A percentile compares a stretch with the other conserved stretches of the same genome.
Evolutionary conservation across 2,113 vertebrate genomes (phyloP).

Genomic region (Marmota flaviventris): DNA sequence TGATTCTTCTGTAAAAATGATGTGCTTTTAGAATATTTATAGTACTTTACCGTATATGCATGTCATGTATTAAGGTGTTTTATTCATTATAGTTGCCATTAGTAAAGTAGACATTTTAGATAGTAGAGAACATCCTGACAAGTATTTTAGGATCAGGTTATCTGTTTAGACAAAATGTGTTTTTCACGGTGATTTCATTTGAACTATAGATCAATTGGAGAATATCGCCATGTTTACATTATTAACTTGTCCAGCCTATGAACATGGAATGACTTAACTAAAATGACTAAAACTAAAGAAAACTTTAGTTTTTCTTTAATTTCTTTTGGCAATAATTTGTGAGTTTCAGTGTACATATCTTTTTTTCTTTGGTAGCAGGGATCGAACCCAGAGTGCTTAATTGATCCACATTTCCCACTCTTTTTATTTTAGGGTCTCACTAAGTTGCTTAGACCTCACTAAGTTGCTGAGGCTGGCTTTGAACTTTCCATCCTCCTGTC

Average conservation of each 20-base stretch:
- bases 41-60: background rate
- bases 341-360: background rate
- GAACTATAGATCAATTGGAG: background rate
- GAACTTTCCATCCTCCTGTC: too few relatives aligned
- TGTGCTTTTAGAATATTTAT: background rate
- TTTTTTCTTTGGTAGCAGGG: background rate
- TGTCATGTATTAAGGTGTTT: slow-evolving; percentile 13
- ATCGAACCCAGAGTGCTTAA: too few relatives aligned
- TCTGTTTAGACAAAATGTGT: background rate
- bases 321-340: background rate
- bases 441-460: too few relatives aligned
- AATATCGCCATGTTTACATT: background rate
- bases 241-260: background rate
- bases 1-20: background rate
- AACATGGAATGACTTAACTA: background rate
- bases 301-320: slow-evolving; percentile 17
- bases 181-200: slow-evolving; percentile 36
- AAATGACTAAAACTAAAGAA: too few relatives aligned
- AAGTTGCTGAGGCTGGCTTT: too few relatives aligned
- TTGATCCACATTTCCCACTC: too few relatives aligned
- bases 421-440: too few relatives aligned
- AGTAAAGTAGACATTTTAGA: background rate
- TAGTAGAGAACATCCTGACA: slow-evolving; percentile 14
- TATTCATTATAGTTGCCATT: background rate
- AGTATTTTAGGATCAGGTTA: background rate